Percentiles rank a stretch among this genome's conserved stretches.
phyloP scores from a whole-genome alignment of 2,888 invertebrate genomes.

The Cryptosula pallasiana region DNA sequence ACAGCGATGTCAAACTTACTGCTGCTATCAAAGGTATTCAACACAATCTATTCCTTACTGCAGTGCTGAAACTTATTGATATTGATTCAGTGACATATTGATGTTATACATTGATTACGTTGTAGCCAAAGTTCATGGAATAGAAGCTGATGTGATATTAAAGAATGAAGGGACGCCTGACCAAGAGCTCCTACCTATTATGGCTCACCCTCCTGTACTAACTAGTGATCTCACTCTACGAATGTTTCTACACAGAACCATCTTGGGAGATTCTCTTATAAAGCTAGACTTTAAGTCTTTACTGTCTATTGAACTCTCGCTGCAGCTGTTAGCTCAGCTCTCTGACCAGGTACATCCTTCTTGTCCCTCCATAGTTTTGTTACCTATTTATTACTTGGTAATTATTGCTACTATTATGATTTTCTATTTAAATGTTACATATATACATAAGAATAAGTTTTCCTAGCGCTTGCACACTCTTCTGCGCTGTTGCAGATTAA shows the following conservation, averaged over 20 bases:
- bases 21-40: slow-evolving; percentile 58
- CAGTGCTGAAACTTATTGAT: too few species aligned
- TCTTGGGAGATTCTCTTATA: slow-evolving; percentile 61
- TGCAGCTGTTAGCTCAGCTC: slow-evolving; percentile 40
- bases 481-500: slow-evolving; percentile 49
- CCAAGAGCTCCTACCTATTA: slow-evolving; percentile 64
- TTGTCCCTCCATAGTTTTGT: not conserved
- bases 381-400: not conserved
- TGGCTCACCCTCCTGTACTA: slow-evolving; percentile 76
- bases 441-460: not conserved
- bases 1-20: slow-evolving; percentile 63
- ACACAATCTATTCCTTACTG: too few species aligned
- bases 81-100: too few species aligned
- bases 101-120: too few species aligned
- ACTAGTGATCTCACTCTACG: slow-evolving; percentile 71
- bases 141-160: slow-evolving; percentile 78
- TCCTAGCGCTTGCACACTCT: not conserved
- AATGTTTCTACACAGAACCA: slow-evolving; percentile 63
- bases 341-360: not conserved
- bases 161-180: slow-evolving; percentile 54
- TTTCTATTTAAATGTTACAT: too few species aligned
- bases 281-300: slow-evolving; percentile 83
- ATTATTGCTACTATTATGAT: too few species aligned
- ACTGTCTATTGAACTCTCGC: slow-evolving; percentile 61
- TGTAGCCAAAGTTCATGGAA: slow-evolving; percentile 55